Evolutionary conservation across 92 coral and sea anemone species (phyloP), one percentile per base, ranked within the genome.

Genomic region (Paragorgia papillata): DNA sequence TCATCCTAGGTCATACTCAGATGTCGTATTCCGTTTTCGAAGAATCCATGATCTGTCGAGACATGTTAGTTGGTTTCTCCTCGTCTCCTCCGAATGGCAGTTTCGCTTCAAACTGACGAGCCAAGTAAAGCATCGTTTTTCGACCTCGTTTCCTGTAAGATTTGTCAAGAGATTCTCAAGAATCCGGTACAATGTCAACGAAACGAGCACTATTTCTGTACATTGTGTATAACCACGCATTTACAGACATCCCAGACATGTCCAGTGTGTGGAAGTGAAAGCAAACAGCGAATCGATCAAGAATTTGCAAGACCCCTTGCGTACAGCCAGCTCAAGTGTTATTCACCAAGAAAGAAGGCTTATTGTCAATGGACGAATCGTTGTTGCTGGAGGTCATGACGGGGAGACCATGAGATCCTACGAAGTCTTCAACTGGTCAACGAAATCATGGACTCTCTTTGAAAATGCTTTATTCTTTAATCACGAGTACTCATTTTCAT

Each of bases 111-210:
- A n/a, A n/a, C 15, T 2, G 53, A 46, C 2, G 14, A 46, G 46
- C 76, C n/a, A n/a, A n/a, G n/a, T n/a, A n/a, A n/a, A n/a, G n/a
- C n/a, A n/a, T n/a, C n/a, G n/a, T n/a, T n/a, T n/a, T n/a, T n/a
- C n/a, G n/a, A n/a, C n/a, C n/a, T n/a, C n/a, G n/a, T 89, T 30
- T 44, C 87, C n/a, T 89, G 92, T 21, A 79, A 81, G 64, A 89
- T 89, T 63, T 89, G 92, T 70, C 51, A 74, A 9, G 87, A 85
- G 3, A 86, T 86, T 28, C 75, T 85, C 10, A 17, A 71, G 14
- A 41, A 71, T 19, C 78, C 78, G 30, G 64, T 51, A 18, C 78
- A 71, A 71, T 71, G 78, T 55, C 28, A 34, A 32, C 30, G 54
- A 15, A 71, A 71, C 63, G 78, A 71, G 78, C 64, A 71, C 22